phyloP scores from a whole-genome alignment of 1,140 invertebrate species.

The Pseudomyrmex dendroicus region DNA sequence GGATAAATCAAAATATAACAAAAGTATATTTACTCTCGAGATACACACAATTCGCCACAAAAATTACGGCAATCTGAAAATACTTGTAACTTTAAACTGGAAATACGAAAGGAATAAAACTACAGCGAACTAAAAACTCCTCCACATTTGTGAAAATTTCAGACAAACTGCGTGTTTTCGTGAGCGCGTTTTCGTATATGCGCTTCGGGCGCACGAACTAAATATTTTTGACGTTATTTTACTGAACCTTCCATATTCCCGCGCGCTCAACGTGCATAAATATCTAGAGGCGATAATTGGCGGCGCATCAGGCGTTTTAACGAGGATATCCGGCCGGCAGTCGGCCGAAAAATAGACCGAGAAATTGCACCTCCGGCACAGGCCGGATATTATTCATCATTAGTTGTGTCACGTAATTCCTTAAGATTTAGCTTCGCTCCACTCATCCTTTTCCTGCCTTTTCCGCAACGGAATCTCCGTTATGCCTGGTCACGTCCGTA shows the following conservation, averaged over 20 bases:
- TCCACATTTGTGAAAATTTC: not conserved
- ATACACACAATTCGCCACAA: not conserved
- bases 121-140: not conserved
- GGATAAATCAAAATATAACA: too few relatives aligned
- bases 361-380: not conserved
- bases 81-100: not conserved
- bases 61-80: not conserved
- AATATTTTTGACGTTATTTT: conserved; percentile 6
- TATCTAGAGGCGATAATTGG: conserved; percentile 2
- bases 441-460: not conserved
- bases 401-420: conserved; percentile 59
- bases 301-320: conserved; percentile 33
- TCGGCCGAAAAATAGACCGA: conserved; percentile 19
- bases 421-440: conserved; percentile 50
- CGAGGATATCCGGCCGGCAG: not conserved
- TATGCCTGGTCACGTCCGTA: conserved; percentile 67
- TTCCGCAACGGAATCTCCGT: conserved; percentile 45
- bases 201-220: not conserved
- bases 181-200: too few relatives aligned
- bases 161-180: not conserved
- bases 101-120: not conserved
- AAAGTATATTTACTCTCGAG: too few relatives aligned
- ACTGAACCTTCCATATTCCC: not conserved
- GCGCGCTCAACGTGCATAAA: not conserved
- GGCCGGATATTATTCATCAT: conserved; percentile 52